Conservation (phyloP, 2,113 vertebrate species). For the Mesocricetus auratus region DNA sequence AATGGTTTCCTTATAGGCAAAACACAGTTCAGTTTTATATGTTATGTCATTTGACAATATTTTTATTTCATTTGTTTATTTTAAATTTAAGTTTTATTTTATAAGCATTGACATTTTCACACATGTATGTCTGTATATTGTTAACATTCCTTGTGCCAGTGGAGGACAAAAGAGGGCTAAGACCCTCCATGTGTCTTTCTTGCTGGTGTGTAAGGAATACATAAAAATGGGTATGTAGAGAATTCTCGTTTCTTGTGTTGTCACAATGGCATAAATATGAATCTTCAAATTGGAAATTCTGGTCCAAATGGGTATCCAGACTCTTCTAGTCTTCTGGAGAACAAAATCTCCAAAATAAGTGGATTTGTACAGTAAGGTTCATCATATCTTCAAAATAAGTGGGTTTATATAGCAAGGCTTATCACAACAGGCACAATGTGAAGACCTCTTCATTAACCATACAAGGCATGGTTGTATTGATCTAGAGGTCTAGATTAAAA, state of each 20-base stretch:
- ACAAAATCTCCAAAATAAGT: not conserved
- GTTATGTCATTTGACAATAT: not conserved
- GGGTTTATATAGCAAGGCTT: not conserved
- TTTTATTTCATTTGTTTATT: slow-evolving; percentile 2
- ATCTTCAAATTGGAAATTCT: not conserved
- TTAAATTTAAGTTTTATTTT: not conserved
- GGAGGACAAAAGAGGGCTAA: not conserved
- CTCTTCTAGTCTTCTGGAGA: not conserved
- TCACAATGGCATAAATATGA: not conserved
- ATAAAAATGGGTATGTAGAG: too few species aligned
- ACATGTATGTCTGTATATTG: not conserved
- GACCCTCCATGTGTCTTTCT: not conserved
- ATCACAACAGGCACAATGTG: not conserved
- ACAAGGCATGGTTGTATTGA: not conserved
- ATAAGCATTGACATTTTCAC: not conserved
- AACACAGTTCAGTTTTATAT: not conserved
- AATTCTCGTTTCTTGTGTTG: not conserved
- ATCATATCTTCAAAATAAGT: not conserved
- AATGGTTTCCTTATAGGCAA: slow-evolving; percentile 32
- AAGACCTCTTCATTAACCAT: not conserved
- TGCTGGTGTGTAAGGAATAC: not conserved
- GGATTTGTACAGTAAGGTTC: not conserved
- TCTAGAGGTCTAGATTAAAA: not conserved
- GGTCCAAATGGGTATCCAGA: not conserved
- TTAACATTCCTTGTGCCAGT: not conserved